These are phyloP conservation scores for Papilio glaucus DNA, from an alignment of 1,140 invertebrate species.

Conservation along the genomic window DNA sequence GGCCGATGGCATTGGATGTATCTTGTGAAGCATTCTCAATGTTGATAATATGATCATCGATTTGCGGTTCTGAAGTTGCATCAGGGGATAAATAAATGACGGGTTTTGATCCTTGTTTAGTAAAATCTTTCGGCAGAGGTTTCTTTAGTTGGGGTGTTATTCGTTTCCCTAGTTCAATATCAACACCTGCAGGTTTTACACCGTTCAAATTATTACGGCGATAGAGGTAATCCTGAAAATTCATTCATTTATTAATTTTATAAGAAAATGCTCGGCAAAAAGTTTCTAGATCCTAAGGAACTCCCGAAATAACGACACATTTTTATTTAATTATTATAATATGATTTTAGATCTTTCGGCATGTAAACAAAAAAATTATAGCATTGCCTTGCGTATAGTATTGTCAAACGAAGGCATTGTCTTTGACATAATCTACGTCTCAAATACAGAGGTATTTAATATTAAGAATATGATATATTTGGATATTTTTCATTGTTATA, in stretches of 20 bases:
- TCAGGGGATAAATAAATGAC: background rate
- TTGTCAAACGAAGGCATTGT: too few relatives aligned
- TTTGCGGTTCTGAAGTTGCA: background rate
- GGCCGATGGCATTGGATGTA: background rate
- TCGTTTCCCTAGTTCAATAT: constrained; percentile 42
- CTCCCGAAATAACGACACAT: too few relatives aligned
- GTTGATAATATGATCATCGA: background rate
- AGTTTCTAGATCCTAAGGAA: too few relatives aligned
- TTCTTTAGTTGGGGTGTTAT: constrained; percentile 42
- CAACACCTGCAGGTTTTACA: constrained; percentile 46
- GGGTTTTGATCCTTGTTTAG: constrained; percentile 16
- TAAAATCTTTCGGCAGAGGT: constrained; percentile 60
- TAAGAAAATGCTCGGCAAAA: too few relatives aligned
- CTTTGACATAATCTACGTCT: too few relatives aligned
- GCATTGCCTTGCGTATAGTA: too few relatives aligned
- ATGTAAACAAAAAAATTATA: too few relatives aligned
- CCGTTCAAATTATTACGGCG: constrained; percentile 34
- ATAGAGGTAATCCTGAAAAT: constrained; percentile 48
- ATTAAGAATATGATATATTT: background rate
- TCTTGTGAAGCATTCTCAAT: background rate
- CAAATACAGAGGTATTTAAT: too few relatives aligned
- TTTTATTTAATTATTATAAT: too few relatives aligned
- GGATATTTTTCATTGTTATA: background rate
- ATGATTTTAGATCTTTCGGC: too few relatives aligned
- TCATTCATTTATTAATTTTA: too few relatives aligned